phyloP scores from a whole-genome alignment of 2,888 invertebrate genomes.

The Ophioninae sp. region DNA sequence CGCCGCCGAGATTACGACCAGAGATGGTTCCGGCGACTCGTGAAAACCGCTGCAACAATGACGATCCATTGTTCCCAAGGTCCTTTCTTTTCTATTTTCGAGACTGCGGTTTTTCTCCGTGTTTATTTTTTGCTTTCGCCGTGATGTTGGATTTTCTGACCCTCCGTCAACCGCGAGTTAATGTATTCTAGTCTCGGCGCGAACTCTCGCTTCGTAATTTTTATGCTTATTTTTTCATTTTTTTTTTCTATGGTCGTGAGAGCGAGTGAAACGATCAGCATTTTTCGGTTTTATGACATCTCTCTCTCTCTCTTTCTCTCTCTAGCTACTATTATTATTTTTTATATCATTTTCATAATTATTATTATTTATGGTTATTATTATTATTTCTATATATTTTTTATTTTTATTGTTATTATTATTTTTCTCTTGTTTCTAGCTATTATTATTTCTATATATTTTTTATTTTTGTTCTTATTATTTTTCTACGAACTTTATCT shows the following conservation, averaged over 20 bases:
- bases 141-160: neutral
- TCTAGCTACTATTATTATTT: neutral
- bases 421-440: too few relatives aligned
- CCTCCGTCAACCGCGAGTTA: neutral
- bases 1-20: neutral
- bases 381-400: too few relatives aligned
- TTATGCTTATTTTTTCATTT: neutral
- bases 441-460: too few relatives aligned
- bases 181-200: conserved; percentile 16
- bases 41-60: neutral
- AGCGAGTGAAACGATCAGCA: conserved; percentile 15
- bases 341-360: too few relatives aligned
- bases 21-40: neutral
- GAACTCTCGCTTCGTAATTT: conserved; percentile 2
- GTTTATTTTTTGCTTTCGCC: neutral
- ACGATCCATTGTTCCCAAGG: neutral
- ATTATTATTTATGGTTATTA: neutral
- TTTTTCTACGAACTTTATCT: too few relatives aligned
- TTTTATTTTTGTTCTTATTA: too few relatives aligned
- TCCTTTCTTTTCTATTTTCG: neutral
- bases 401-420: too few relatives aligned
- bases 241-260: neutral
- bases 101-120: neutral
- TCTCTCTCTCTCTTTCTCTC: conserved; percentile 11
- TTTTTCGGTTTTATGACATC: neutral